Base-by-base conservation (phyloP, 2,888 invertebrate species). In the Nomada ruficornis region DNA sequence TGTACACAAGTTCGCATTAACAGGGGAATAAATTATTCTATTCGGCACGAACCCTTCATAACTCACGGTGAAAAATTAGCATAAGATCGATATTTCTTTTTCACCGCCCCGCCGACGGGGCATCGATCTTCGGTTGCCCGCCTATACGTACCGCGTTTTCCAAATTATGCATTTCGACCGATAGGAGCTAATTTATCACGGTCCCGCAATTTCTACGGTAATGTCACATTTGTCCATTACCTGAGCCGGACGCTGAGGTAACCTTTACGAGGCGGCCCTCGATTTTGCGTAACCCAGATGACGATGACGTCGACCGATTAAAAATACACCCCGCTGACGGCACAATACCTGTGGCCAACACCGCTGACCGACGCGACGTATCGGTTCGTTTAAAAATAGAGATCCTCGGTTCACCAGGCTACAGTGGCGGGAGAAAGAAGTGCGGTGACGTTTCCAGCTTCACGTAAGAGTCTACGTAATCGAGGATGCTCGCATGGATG, bases 31-130 rank as follows among this genome's bases (percentile, higher is more conserved):
- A 91, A 91, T 91, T 91, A 90, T 90, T 86, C 88, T 86, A 91
- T 90, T 91, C 90, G 88, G 89, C 91, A 90, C 91, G 89, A 90
- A 90, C 86, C 90, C 88, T 90, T 91, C 90, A 91, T 91, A 91
- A 91, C 89, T 91, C 90, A 89, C 54, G 10, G 86, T 86, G 77
- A 88, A 55, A 86, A 91, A 91, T 91, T 91, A 91, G 90, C 91
- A 91, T 91, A 91, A 90, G 91, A 91, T 91, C 91, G 88, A 91
- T 91, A 91, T 89, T 91, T 89, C 90, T 90, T 90, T 91, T 91
- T 90, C 90, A 69, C 84, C 81, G 79, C 74, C 65, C 83, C 87
- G 82, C 80, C 78, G 82, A 79, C 85, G 87, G 81, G 78, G 68
- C 83, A 59, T 60, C 68, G 72, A 57, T 29, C 52, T 29, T 60